A percentile compares a stretch with the other conserved stretches of the same genome.
These are phyloP conservation scores for Himalopsyche japonica DNA, from an alignment of 2,888 invertebrate species.

Conservation along the genomic window DNA sequence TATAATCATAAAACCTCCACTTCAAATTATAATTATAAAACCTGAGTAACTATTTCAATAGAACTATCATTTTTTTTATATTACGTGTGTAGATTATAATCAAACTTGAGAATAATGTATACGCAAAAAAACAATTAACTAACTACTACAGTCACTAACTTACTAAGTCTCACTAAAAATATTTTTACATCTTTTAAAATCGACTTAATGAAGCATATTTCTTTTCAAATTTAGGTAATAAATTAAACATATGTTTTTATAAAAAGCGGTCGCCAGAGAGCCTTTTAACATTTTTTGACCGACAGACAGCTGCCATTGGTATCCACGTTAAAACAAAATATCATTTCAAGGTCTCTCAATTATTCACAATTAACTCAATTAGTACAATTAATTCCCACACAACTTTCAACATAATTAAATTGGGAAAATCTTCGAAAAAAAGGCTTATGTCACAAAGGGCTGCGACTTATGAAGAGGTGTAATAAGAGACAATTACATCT, in stretches of 20 bases:
- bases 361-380: not conserved
- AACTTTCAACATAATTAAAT: not conserved
- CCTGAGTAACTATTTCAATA: too few relatives aligned
- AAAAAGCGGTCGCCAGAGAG: not conserved
- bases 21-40: too few relatives aligned
- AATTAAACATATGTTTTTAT: not conserved
- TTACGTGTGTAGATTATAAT: too few relatives aligned
- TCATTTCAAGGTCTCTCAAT: not conserved
- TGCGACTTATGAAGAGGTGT: not conserved
- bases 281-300: not conserved
- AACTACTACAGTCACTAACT: too few relatives aligned
- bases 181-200: too few relatives aligned
- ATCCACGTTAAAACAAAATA: not conserved
- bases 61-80: too few relatives aligned
- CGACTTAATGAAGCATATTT: too few relatives aligned
- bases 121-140: too few relatives aligned
- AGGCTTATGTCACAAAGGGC: not conserved
- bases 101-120: too few relatives aligned
- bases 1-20: too few relatives aligned
- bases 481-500: not conserved
- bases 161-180: too few relatives aligned
- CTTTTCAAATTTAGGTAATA: too few relatives aligned
- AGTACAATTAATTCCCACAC: not conserved
- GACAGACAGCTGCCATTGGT: not conserved
- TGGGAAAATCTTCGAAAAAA: not conserved